Evolutionary conservation across 1,140 invertebrate genomes (phyloP).

Genomic region (Eufriesea mexicana): DNA sequence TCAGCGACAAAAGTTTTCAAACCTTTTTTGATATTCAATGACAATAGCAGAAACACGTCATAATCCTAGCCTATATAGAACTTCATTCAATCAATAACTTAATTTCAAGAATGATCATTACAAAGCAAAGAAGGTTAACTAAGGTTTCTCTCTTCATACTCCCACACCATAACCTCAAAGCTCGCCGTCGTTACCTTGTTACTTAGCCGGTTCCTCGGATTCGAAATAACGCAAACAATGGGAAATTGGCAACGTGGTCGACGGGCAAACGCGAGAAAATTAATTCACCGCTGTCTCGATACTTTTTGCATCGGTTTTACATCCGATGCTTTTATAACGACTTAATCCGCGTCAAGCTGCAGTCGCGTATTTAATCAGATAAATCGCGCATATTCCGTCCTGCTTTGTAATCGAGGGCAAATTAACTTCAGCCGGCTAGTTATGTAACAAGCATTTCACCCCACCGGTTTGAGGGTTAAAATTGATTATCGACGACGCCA

Average conservation of each 20-base stretch:
- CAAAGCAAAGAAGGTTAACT: no score
- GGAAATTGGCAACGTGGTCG: background rate
- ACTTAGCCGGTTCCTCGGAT: no score
- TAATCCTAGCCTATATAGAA: no score
- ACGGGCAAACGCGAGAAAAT: background rate
- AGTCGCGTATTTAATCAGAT: constrained; percentile 2
- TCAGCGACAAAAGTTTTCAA: no score
- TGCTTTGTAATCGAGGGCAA: constrained; percentile 11
- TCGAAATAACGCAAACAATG: no score
- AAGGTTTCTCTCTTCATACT: no score
- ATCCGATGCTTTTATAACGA: background rate
- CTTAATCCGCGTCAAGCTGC: constrained; percentile 10
- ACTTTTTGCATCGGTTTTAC: background rate
- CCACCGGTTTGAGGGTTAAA: background rate
- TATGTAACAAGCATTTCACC: constrained; percentile 27
- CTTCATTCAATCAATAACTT: no score
- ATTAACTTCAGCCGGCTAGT: constrained; percentile 18
- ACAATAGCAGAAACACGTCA: no score
- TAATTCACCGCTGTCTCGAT: background rate
- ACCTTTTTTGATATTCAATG: no score
- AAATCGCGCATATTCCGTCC: background rate
- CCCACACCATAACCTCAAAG: no score
- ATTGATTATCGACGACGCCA: constrained; percentile 13
- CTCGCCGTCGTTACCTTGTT: no score
- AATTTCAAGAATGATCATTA: no score